Evolutionary conservation across 2,888 invertebrate genomes (phyloP).

Genomic region (Ormyrus thymus): DNA sequence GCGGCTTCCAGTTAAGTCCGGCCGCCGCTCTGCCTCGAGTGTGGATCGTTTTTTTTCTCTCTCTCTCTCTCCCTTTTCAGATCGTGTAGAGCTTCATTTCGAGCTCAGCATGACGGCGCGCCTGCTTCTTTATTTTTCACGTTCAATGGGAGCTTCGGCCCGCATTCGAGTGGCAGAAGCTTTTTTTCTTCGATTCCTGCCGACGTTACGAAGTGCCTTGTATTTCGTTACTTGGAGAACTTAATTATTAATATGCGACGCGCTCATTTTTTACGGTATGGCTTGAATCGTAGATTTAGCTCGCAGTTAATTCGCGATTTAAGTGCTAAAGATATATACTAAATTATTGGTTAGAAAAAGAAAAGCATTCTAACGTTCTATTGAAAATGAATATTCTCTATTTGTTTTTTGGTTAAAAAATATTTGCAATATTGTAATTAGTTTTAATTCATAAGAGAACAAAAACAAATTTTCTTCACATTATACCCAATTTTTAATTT

Average conservation of each 20-base stretch:
- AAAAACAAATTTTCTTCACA: too few relatives aligned
- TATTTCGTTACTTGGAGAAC: not conserved
- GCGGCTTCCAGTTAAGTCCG: not conserved
- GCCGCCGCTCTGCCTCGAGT: not conserved
- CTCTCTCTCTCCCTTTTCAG: not conserved
- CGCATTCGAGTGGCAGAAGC: too few relatives aligned
- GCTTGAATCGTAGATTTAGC: not conserved
- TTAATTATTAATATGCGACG: slow-evolving; percentile 1
- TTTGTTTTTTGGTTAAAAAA: too few relatives aligned
- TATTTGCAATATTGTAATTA: too few relatives aligned
- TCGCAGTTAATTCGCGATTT: not conserved
- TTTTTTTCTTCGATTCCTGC: not conserved
- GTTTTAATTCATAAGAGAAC: too few relatives aligned
- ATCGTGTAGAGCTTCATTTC: slow-evolving; percentile 34
- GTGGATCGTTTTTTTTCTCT: slow-evolving; percentile 14
- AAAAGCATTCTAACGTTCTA: too few relatives aligned
- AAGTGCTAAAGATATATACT: not conserved
- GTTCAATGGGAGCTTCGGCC: not conserved
- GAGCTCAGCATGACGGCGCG: slow-evolving; percentile 25
- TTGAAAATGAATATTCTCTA: too few relatives aligned
- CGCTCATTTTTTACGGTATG: not conserved
- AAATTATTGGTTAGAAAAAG: not conserved
- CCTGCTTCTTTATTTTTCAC: slow-evolving; percentile 10
- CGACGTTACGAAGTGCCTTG: not conserved
- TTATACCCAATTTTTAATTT: too few relatives aligned